Conservation (phyloP, 1,140 invertebrate genomes). For the Drosophila micromelanica region DNA sequence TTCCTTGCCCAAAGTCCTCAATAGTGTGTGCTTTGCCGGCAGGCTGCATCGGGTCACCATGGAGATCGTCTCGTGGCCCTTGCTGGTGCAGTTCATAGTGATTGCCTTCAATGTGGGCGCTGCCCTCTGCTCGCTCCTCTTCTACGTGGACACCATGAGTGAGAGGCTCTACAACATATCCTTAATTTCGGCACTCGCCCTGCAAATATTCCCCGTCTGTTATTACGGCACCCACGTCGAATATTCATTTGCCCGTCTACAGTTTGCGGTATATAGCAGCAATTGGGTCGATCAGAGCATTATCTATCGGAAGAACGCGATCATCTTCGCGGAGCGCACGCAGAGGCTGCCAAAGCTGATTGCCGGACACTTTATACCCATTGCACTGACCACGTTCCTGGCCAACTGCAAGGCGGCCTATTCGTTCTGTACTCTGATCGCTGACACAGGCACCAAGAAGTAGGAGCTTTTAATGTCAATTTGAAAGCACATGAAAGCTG, state of each 20-base stretch:
- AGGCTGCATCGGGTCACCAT: slow-evolving; percentile 50
- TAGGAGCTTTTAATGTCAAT: neutral
- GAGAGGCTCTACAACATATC: slow-evolving; percentile 44
- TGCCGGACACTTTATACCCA: slow-evolving; percentile 63
- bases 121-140: slow-evolving; percentile 42
- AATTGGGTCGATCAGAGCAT: slow-evolving; percentile 71
- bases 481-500: neutral
- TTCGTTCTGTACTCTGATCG: slow-evolving; percentile 69
- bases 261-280: slow-evolving; percentile 57
- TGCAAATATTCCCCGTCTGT: slow-evolving; percentile 66
- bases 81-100: slow-evolving; percentile 69
- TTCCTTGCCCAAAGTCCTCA: too few species aligned
- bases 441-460: slow-evolving; percentile 13
- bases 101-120: slow-evolving; percentile 56
- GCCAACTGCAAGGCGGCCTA: slow-evolving; percentile 67
- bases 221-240: slow-evolving; percentile 68
- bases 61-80: slow-evolving; percentile 55
- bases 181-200: slow-evolving; percentile 43
- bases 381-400: slow-evolving; percentile 68
- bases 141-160: slow-evolving; percentile 42
- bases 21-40: neutral
- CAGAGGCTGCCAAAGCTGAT: slow-evolving; percentile 25
- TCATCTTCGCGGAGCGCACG: slow-evolving; percentile 64
- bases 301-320: slow-evolving; percentile 39
- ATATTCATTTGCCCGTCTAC: slow-evolving; percentile 42